These are phyloP conservation scores for Myanophis thanlyinensis DNA, from an alignment of 2,113 vertebrate genomes.

Conservation along the genomic window DNA sequence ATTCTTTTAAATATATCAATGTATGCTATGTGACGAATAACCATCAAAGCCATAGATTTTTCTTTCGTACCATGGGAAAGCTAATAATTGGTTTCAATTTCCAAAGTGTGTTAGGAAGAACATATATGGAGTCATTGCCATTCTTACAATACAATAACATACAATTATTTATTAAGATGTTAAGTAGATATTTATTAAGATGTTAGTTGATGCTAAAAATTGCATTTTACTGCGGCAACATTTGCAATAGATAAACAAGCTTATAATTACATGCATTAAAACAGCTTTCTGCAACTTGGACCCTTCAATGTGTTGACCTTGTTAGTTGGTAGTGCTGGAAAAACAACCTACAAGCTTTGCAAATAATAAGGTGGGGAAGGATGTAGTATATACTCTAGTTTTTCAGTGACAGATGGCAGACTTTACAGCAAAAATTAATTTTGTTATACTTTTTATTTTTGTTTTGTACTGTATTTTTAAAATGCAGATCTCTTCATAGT, in stretches of 20 bases:
- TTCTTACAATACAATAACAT: background rate
- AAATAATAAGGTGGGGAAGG: background rate
- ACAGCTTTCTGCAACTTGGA: background rate
- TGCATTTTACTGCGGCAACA: background rate
- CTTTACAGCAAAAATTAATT: background rate
- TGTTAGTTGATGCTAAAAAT: background rate
- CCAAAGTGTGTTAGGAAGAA: background rate
- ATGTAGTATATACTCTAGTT: background rate
- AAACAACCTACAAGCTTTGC: background rate
- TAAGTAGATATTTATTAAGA: no score
- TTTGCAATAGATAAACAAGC: background rate
- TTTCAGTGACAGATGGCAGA: background rate
- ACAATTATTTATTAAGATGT: background rate
- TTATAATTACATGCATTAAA: background rate
- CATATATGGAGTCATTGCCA: no score
- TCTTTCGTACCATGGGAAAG: background rate
- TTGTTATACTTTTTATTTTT: background rate
- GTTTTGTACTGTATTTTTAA: background rate
- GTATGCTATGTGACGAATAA: background rate
- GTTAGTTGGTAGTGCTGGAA: background rate
- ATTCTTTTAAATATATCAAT: background rate
- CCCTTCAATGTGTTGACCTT: background rate
- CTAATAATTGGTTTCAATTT: background rate
- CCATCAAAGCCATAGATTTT: background rate
- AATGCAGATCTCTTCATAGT: background rate